These are phyloP conservation scores for Panorpa germanica DNA, from an alignment of 2,888 invertebrate genomes.

Conservation along the genomic window DNA sequence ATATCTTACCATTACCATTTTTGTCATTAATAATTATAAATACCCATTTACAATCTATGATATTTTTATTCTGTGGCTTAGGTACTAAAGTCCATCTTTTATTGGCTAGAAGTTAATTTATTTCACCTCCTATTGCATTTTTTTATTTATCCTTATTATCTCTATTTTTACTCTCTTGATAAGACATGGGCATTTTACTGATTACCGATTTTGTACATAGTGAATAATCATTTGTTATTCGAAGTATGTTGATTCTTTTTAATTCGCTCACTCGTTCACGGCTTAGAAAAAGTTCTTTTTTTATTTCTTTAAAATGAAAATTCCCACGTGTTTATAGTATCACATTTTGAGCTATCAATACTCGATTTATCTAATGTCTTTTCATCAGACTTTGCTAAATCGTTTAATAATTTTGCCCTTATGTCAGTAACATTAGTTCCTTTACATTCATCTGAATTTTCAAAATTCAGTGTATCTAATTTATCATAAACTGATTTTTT, in stretches of 20 bases:
- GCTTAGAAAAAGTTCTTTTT: no score
- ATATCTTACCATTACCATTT: no score
- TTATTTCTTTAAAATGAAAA: conserved; percentile 13
- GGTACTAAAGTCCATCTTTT: conserved; percentile 13
- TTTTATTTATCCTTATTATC: conserved; percentile 12
- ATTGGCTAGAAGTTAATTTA: conserved; percentile 13
- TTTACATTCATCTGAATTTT: no score
- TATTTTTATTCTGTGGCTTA: conserved; percentile 13
- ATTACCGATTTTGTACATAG: conserved; percentile 8
- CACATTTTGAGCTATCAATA: no score
- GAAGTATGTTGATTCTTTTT: conserved; percentile 5
- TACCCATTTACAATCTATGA: conserved; percentile 13
- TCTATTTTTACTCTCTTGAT: conserved; percentile 12
- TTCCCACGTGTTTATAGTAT: no score
- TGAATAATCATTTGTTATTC: conserved; percentile 9
- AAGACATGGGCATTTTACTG: conserved; percentile 10
- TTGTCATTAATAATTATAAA: conserved; percentile 13
- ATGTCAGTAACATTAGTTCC: no score
- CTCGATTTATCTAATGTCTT: no score
- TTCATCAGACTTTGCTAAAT: no score
- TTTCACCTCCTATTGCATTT: conserved; percentile 13
- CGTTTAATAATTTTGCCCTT: no score
- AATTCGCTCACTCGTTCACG: conserved; percentile 9
- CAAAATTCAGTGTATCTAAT: no score
- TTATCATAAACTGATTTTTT: no score